Percentiles rank a stretch among this genome's conserved stretches.
phyloP scores from a whole-genome alignment of 2,113 vertebrate genomes.

The Charina bottae region DNA sequence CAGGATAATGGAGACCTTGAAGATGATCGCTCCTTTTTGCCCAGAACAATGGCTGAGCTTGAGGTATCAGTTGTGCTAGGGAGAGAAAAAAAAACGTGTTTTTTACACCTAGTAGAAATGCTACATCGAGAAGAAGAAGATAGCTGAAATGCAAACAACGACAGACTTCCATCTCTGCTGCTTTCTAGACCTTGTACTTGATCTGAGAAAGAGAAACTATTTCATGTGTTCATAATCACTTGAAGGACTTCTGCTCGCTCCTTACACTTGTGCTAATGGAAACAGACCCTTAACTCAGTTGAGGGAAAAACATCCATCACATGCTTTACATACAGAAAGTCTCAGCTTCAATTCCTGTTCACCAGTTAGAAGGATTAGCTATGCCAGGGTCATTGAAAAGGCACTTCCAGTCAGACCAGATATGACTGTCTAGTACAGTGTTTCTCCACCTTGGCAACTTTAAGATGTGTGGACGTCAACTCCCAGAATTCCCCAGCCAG shows the following conservation, averaged over 20 bases:
- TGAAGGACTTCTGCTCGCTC: not conserved
- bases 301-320: not conserved
- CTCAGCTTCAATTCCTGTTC: not conserved
- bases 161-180: not conserved
- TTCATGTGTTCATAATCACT: not conserved
- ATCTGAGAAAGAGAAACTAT: not conserved
- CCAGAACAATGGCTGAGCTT: not conserved
- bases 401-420: not conserved
- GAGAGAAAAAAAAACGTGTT: not conserved
- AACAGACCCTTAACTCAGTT: not conserved
- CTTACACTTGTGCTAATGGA: not conserved
- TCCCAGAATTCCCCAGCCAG: too few relatives aligned
- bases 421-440: not conserved
- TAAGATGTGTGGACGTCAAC: too few relatives aligned
- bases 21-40: constrained; percentile 30
- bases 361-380: not conserved
- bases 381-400: not conserved
- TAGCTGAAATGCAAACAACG: constrained; percentile 23
- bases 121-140: not conserved
- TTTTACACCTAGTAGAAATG: not conserved
- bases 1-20: constrained; percentile 46
- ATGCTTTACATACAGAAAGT: not conserved
- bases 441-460: too few relatives aligned
- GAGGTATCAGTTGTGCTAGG: constrained; percentile 1
- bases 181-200: not conserved